Base-by-base conservation (phyloP, 1,140 invertebrate genomes). In the Caenorhabditis brenneri region DNA sequence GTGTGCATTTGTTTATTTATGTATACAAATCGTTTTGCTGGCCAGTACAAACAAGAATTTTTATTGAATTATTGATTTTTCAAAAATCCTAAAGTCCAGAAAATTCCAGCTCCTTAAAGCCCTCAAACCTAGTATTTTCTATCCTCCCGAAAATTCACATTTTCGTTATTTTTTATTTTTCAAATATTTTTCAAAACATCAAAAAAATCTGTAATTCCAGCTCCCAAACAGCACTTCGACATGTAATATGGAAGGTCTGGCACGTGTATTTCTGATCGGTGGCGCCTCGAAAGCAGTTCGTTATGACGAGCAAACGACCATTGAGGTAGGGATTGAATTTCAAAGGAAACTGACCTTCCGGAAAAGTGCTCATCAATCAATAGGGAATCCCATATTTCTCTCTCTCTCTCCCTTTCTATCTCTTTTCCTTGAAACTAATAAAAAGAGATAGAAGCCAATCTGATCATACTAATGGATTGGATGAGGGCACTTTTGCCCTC, bases 311-410 rank as follows among this genome's bases (percentile, higher is more conserved):
- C 55, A 86, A 49, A 86, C 85, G 12, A 82, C 84, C 15, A 80
- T 85, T 31, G 83, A 86, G 84, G 85, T 86, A 33, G n/a, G 85
- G 53, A n/a, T n/a, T n/a, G n/a, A n/a, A n/a, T n/a, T n/a, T n/a
- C n/a, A n/a, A n/a, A n/a, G n/a, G n/a, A n/a, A n/a, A n/a, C n/a
- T n/a, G n/a, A n/a, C 31, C 2, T 15, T 15, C 33, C 5, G 39
- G 42, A 22, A 22, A 39, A 39, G 15, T 16, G 24, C 19, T 22
- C 22, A 22, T n/a, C n/a, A n/a, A 24, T 58, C 22, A 58, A 31
- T 58, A 27, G n/a, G n/a, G n/a, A n/a, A 0, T 58, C 22, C 29
- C 55, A 9, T 31, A 9, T 58, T 19, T 24, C 16, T 16, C 0
- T 31, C 29, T 31, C 22, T 31, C 16, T 19, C 16, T 58, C 55